phyloP scores from a whole-genome alignment of 2,797 vertebrate genomes.

The Rhabdomys pumilio region DNA sequence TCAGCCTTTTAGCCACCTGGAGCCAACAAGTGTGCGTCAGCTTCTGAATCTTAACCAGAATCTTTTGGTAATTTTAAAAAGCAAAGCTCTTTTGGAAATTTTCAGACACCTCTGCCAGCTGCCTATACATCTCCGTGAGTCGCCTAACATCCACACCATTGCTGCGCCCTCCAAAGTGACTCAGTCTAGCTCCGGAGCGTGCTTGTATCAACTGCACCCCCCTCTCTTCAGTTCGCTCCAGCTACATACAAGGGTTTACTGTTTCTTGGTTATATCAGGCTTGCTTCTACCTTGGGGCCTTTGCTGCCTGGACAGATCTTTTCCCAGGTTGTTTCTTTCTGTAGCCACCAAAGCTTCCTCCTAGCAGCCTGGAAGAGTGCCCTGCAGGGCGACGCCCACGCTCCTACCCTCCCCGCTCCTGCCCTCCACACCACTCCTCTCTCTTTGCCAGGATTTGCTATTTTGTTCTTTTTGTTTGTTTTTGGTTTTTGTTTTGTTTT shows the following conservation, averaged over 20 bases:
- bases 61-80: background rate
- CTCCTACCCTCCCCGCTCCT: too few relatives aligned
- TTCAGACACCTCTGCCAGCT: background rate
- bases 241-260: background rate
- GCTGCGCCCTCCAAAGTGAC: background rate
- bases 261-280: background rate
- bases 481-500: too few relatives aligned
- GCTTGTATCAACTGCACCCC: background rate
- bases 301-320: background rate
- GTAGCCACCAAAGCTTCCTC: background rate
- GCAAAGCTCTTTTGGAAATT: background rate
- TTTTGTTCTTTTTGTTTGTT: background rate
- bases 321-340: background rate
- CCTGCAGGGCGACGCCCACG: background rate
- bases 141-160: background rate
- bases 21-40: background rate
- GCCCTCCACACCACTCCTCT: background rate
- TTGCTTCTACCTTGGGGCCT: background rate
- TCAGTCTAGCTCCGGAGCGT: background rate
- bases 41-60: background rate
- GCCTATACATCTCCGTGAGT: background rate
- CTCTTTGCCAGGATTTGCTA: background rate
- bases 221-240: background rate
- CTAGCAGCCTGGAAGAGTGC: background rate
- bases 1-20: constrained; percentile 20